These are phyloP conservation scores for Drosophila pectinifera DNA, from an alignment of 1,140 invertebrate species.

Conservation along the genomic window DNA sequence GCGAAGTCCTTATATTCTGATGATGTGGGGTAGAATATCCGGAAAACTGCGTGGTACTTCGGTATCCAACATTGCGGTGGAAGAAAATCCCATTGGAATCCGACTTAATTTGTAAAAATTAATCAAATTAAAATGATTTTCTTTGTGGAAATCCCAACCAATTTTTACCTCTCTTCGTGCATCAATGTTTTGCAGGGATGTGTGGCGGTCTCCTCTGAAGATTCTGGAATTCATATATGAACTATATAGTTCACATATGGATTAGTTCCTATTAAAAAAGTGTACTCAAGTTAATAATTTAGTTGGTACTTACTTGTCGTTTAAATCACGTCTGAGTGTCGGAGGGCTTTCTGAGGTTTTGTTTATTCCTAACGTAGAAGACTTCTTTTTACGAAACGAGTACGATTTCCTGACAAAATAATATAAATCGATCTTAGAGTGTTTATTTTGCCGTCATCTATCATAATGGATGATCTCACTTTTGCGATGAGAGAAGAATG, in stretches of 20 bases:
- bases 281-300: not conserved
- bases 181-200: conserved; percentile 72
- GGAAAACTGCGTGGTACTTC: conserved; percentile 67
- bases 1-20: conserved; percentile 81
- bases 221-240: conserved; percentile 34
- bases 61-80: conserved; percentile 61
- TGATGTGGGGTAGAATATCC: conserved; percentile 38
- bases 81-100: conserved; percentile 23
- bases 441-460: not conserved
- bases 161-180: conserved; percentile 32
- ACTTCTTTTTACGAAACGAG: conserved; percentile 82
- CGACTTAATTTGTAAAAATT: conserved; percentile 11
- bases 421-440: not conserved
- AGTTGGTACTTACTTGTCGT: conserved; percentile 27
- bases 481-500: not conserved
- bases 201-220: conserved; percentile 44
- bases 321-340: conserved; percentile 52
- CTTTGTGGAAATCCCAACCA: not conserved
- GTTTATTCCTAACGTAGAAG: conserved; percentile 83
- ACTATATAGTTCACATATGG: not conserved
- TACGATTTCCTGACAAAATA: conserved; percentile 67
- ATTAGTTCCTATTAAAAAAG: not conserved
- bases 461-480: not conserved
- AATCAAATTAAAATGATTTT: too few species aligned
- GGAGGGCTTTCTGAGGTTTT: conserved; percentile 85